Percentiles rank a stretch among this genome's conserved stretches.
phyloP scores from a whole-genome alignment of 2,113 vertebrate species.

The Stomatorhinus ivindoensis region DNA sequence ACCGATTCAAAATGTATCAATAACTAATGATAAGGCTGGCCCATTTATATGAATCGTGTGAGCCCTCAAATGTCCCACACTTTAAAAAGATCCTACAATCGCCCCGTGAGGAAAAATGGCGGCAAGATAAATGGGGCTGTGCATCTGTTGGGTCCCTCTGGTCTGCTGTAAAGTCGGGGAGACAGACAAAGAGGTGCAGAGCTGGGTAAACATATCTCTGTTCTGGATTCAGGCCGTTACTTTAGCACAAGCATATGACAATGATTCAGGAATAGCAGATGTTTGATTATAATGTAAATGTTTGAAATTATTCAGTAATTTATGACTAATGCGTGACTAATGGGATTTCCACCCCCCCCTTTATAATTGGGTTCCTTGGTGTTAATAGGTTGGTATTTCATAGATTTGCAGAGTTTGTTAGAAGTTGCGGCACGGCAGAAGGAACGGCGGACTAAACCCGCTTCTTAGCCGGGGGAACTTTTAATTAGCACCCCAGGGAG shows the following conservation, averaged over 20 bases:
- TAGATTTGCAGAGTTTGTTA: constrained; percentile 45
- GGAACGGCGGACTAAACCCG: constrained; percentile 38
- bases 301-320: constrained; percentile 60
- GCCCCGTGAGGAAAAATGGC: background rate
- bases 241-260: constrained; percentile 47
- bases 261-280: constrained; percentile 46
- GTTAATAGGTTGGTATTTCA: constrained; percentile 44
- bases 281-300: constrained; percentile 43
- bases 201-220: background rate
- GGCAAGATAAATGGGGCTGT: background rate
- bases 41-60: background rate
- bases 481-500: constrained; percentile 64
- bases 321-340: constrained; percentile 59
- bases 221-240: background rate
- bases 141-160: background rate
- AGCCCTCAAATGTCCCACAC: background rate
- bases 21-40: background rate
- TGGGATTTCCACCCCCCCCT: constrained; percentile 40
- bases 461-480: constrained; percentile 56
- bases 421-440: constrained; percentile 27
- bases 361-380: constrained; percentile 36
- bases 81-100: background rate
- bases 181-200: background rate
- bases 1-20: background rate
- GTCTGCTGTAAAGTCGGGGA: background rate